Conservation (phyloP, 2,113 vertebrate species). For the Chloropsis hardwickii region DNA sequence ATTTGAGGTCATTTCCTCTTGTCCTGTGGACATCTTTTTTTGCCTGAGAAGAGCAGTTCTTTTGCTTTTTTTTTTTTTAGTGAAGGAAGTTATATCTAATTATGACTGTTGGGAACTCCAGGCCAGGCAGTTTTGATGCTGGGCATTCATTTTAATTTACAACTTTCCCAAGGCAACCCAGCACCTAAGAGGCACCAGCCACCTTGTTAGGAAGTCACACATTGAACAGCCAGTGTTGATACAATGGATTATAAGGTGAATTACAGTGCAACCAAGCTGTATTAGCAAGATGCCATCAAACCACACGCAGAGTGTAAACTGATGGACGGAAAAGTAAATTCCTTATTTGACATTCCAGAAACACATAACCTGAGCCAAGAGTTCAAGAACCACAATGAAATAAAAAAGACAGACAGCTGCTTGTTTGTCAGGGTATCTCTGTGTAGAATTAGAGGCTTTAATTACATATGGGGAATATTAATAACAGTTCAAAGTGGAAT, state of each 20-base stretch:
- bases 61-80: not conserved
- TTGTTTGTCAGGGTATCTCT: constrained; percentile 7
- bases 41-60: not conserved
- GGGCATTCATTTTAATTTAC: not conserved
- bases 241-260: constrained; percentile 68
- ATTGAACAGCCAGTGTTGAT: constrained; percentile 55
- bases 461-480: constrained; percentile 14
- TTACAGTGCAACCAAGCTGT: constrained; percentile 49
- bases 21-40: not conserved
- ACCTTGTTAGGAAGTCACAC: constrained; percentile 42
- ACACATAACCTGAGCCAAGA: constrained; percentile 48
- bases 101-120: not conserved
- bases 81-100: not conserved
- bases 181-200: not conserved
- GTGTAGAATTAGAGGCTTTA: constrained; percentile 10
- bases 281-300: constrained; percentile 68
- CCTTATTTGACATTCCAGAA: constrained; percentile 62
- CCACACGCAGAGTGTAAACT: constrained; percentile 9
- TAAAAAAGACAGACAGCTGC: constrained; percentile 33
- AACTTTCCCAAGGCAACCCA: not conserved
- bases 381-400: constrained; percentile 45
- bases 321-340: constrained; percentile 62
- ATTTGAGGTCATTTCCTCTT: not conserved
- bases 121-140: not conserved
- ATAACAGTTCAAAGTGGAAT: not conserved